Evolutionary conservation across 1,140 invertebrate species (phyloP).

Genomic region (Pseudomyrmex sp.): DNA sequence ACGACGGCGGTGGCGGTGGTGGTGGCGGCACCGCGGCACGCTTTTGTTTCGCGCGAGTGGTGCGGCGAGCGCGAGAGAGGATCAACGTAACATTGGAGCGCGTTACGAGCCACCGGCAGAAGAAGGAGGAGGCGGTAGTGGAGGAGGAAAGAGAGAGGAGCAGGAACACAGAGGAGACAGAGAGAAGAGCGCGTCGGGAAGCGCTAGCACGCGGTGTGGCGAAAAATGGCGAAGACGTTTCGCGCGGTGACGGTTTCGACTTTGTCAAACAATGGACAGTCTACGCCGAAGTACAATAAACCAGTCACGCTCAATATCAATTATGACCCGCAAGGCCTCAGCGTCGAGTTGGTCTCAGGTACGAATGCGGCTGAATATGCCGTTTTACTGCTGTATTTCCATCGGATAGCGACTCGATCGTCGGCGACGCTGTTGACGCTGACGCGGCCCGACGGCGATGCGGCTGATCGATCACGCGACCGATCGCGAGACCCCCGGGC

Average conservation of each 20-base stretch:
- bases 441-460: constrained; percentile 38
- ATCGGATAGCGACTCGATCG: not conserved
- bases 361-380: constrained; percentile 57
- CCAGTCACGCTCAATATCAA: constrained; percentile 89
- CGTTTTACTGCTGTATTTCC: not conserved
- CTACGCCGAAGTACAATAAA: constrained; percentile 89
- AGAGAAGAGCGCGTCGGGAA: constrained; percentile 36
- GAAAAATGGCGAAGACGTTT: constrained; percentile 90
- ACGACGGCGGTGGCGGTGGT: not conserved
- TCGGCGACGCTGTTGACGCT: not conserved
- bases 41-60: constrained; percentile 42
- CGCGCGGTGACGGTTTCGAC: constrained; percentile 89
- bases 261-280: constrained; percentile 89
- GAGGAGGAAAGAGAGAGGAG: not conserved
- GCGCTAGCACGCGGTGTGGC: constrained; percentile 80
- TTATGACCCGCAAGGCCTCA: constrained; percentile 91
- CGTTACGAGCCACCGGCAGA: constrained; percentile 32
- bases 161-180: not conserved
- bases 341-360: constrained; percentile 88
- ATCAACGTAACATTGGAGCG: constrained; percentile 15
- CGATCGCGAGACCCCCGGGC: constrained; percentile 62
- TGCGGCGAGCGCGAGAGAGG: constrained; percentile 22
- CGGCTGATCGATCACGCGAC: constrained; percentile 56
- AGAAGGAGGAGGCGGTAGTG: constrained; percentile 48
- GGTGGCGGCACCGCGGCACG: not conserved